These are phyloP conservation scores for Callipepla squamata DNA, from an alignment of 2,113 vertebrate species.

Conservation along the genomic window DNA sequence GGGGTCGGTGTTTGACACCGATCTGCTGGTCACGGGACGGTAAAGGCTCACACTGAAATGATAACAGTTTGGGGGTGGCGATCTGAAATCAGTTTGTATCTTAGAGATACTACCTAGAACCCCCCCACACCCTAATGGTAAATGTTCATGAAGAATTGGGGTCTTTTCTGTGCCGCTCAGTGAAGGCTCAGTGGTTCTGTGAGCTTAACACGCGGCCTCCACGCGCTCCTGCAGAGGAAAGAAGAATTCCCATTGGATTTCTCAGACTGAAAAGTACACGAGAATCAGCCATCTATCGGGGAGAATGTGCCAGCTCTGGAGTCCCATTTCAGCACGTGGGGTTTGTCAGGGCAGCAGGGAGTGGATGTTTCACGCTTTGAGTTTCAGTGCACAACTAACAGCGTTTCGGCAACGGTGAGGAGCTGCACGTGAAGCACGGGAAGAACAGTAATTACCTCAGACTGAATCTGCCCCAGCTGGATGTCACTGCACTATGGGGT, in stretches of 20 bases:
- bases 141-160: background rate
- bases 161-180: background rate
- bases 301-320: background rate
- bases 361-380: background rate
- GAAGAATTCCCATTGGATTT: background rate
- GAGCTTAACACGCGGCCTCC: background rate
- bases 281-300: background rate
- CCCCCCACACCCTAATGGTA: accelerated
- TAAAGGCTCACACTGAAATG: accelerated
- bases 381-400: background rate
- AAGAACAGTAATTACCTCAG: background rate
- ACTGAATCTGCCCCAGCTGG: background rate
- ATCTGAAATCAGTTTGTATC: background rate
- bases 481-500: background rate
- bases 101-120: background rate
- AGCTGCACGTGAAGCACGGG: background rate
- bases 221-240: background rate
- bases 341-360: background rate
- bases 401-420: background rate
- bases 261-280: background rate
- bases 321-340: background rate
- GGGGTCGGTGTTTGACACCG: accelerated
- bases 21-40: background rate
- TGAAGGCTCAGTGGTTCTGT: background rate
- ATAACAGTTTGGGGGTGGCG: background rate